Evolutionary conservation across 2,888 invertebrate genomes (phyloP).

Genomic region (Lingula anatina): DNA sequence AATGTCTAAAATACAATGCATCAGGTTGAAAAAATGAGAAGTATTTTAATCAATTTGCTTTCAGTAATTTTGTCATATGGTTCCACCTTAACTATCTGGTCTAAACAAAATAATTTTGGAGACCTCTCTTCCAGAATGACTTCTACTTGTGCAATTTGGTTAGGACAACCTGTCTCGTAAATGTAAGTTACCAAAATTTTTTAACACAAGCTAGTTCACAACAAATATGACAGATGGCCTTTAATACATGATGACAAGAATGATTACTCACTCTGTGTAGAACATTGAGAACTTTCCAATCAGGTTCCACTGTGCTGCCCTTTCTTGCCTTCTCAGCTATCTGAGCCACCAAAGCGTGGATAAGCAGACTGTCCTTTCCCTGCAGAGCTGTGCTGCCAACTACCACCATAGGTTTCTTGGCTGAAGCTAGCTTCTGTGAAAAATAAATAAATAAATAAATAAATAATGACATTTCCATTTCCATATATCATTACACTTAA

Average conservation of each 20-base stretch:
- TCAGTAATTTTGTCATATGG: not conserved
- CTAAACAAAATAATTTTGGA: not conserved
- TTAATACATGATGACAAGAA: no score
- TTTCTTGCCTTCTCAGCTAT: conserved; percentile 58
- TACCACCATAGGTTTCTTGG: conserved; percentile 85
- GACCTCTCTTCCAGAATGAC: no score
- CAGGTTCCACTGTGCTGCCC: conserved; percentile 30
- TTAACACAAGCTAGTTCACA: no score
- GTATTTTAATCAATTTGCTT: not conserved
- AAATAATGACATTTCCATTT: conserved; percentile 1
- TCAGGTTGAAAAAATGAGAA: not conserved
- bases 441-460: conserved; percentile 1
- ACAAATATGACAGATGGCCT: no score
- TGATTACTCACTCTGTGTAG: conserved; percentile 70
- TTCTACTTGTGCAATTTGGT: no score
- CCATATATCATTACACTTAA: not conserved
- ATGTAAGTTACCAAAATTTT: no score
- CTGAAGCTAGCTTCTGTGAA: conserved; percentile 60
- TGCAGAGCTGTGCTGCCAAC: conserved; percentile 82
- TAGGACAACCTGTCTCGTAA: no score
- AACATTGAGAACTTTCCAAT: conserved; percentile 84
- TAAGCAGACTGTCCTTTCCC: conserved; percentile 52
- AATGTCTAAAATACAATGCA: not conserved
- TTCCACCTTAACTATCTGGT: not conserved
- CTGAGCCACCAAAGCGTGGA: conserved; percentile 62